phyloP scores from a whole-genome alignment of 2,797 vertebrate species.

The Crotalus adamanteus region DNA sequence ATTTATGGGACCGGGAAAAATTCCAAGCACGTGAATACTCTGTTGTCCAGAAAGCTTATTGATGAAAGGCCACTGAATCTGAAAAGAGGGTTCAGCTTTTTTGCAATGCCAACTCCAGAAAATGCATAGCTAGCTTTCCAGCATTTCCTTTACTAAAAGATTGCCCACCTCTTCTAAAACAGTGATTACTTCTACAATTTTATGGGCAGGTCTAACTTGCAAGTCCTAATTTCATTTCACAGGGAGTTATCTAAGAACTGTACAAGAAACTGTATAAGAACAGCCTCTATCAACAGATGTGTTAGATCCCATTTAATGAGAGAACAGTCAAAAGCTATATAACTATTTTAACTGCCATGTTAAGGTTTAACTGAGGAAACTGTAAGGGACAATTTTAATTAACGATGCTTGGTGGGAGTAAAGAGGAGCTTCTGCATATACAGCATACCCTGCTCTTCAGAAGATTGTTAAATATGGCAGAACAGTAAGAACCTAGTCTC shows the following conservation, averaged over 20 bases:
- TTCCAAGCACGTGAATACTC: background rate
- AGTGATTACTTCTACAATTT: background rate
- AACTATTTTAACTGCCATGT: background rate
- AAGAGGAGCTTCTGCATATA: background rate
- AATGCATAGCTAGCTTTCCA: background rate
- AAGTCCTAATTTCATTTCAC: background rate
- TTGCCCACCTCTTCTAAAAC: background rate
- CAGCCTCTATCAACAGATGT: background rate
- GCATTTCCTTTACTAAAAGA: background rate
- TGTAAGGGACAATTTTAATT: background rate
- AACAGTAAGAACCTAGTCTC: background rate
- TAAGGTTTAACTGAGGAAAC: background rate
- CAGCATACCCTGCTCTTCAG: background rate
- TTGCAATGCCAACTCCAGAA: background rate
- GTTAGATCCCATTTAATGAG: background rate
- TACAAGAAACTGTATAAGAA: background rate
- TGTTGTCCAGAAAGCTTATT: background rate
- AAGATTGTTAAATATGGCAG: background rate
- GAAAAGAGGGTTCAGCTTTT: conserved; percentile 4
- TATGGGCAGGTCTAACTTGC: background rate
- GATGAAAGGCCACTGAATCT: background rate
- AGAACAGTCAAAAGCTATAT: background rate
- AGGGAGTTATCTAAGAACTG: background rate
- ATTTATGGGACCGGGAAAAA: background rate
- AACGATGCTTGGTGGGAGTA: background rate